phyloP scores from a whole-genome alignment of 2,797 vertebrate genomes.

The Leuciscus waleckii region DNA sequence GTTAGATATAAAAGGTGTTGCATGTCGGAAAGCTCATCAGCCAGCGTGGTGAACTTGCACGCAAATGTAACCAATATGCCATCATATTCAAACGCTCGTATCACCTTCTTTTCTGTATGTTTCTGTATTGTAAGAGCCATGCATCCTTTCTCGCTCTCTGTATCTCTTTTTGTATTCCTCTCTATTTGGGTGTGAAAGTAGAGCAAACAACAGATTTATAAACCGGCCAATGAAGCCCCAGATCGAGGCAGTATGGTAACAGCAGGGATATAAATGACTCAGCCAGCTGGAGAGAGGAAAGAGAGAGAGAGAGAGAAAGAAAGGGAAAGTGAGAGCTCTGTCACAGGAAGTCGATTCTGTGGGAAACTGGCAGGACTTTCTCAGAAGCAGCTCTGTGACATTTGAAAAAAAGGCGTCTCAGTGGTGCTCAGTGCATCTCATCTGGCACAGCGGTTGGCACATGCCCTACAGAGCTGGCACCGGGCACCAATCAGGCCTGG shows the following conservation, averaged over 20 bases:
- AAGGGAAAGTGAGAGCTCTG: conserved; percentile 51
- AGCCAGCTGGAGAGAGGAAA: conserved; percentile 34
- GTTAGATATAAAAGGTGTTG: background rate
- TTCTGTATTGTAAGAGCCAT: background rate
- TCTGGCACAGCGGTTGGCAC: conserved; percentile 73
- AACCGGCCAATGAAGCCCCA: conserved; percentile 53
- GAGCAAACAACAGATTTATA: conserved; percentile 58
- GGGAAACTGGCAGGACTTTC: conserved; percentile 68
- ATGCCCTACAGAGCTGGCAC: conserved; percentile 72
- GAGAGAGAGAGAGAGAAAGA: conserved; percentile 26
- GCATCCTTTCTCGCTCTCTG: conserved; percentile 10
- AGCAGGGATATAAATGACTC: conserved; percentile 60
- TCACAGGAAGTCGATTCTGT: conserved; percentile 67
- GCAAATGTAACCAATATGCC: background rate
- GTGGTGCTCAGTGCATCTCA: conserved; percentile 75
- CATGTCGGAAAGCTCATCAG: background rate
- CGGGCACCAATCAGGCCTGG: conserved; percentile 62
- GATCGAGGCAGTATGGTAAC: conserved; percentile 58
- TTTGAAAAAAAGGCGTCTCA: conserved; percentile 72
- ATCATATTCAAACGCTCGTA: background rate
- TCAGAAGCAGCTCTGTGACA: conserved; percentile 78
- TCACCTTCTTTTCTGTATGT: background rate
- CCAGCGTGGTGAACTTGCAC: background rate
- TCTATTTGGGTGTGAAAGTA: conserved; percentile 58
- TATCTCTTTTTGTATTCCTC: conserved; percentile 30